Conservation (phyloP, 2,797 vertebrate genomes). For the Gymnoscopelus braueri region DNA sequence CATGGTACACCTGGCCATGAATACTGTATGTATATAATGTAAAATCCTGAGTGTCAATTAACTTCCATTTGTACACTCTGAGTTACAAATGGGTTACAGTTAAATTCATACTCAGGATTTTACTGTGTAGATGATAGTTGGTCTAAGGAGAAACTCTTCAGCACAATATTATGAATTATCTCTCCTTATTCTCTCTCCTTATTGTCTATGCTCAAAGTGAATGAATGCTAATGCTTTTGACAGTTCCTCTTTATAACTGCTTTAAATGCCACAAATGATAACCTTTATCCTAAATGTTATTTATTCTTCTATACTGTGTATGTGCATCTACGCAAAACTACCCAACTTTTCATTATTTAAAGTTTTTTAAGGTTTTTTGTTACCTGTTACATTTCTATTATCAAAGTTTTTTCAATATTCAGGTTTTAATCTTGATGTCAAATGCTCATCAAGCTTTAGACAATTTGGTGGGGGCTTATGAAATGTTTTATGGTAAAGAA, state of each 20-base stretch:
- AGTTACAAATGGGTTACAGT: no score
- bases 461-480: conserved; percentile 24
- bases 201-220: conserved; percentile 54
- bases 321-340: conserved; percentile 63
- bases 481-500: conserved; percentile 11
- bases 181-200: conserved; percentile 24
- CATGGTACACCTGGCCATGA: conserved; percentile 21
- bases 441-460: conserved; percentile 49
- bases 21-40: no score
- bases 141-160: conserved; percentile 48
- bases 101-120: no score
- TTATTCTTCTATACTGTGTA: conserved; percentile 67
- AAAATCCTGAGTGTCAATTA: no score
- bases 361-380: conserved; percentile 66
- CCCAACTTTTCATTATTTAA: conserved; percentile 48
- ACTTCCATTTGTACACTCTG: not conserved
- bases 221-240: conserved; percentile 64
- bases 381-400: conserved; percentile 64
- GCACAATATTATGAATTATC: conserved; percentile 60
- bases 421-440: conserved; percentile 69
- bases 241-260: conserved; percentile 60
- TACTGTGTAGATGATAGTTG: conserved; percentile 12
- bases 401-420: conserved; percentile 53
- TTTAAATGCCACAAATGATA: conserved; percentile 51
- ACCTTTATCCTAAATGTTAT: conserved; percentile 56